Evolutionary conservation across 2,888 invertebrate species (phyloP).

Genomic region (Nysson spinosus): DNA sequence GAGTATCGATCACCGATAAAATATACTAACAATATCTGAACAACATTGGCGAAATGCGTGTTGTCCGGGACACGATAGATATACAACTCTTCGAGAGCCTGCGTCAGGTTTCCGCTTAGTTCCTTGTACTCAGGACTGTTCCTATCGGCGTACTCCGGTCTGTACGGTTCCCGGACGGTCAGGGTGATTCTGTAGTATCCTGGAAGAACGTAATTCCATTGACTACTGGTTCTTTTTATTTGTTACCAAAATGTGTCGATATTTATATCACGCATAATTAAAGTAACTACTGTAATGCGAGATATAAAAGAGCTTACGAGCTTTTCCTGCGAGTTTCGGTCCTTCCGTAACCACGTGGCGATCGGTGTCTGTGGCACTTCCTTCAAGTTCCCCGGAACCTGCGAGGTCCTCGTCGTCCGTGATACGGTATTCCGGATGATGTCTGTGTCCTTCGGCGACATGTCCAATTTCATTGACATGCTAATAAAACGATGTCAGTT

Average conservation of each 20-base stretch:
- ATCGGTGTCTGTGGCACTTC: constrained; percentile 53
- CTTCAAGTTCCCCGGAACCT: constrained; percentile 72
- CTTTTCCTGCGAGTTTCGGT: constrained; percentile 38
- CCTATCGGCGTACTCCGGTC: constrained; percentile 80
- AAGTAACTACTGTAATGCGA: not conserved
- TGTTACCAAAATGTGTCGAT: no score
- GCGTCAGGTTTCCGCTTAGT: constrained; percentile 80
- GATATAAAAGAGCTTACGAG: not conserved
- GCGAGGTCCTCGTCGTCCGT: constrained; percentile 69
- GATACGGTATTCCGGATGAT: constrained; percentile 35
- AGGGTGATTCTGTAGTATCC: constrained; percentile 80
- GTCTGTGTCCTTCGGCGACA: constrained; percentile 44
- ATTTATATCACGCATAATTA: no score
- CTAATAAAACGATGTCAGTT: constrained; percentile 8
- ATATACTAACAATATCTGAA: constrained; percentile 84
- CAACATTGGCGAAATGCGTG: constrained; percentile 79
- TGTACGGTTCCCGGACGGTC: constrained; percentile 82
- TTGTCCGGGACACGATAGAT: constrained; percentile 63
- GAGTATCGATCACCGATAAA: not conserved
- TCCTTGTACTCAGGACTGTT: constrained; percentile 81
- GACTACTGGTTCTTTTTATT: no score
- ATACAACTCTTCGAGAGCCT: constrained; percentile 81
- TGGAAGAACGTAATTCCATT: constrained; percentile 57
- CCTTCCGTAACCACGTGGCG: not conserved
- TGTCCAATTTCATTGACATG: constrained; percentile 54